Base-by-base conservation (phyloP, 2,888 invertebrate species). In the Escarpia spicata region DNA sequence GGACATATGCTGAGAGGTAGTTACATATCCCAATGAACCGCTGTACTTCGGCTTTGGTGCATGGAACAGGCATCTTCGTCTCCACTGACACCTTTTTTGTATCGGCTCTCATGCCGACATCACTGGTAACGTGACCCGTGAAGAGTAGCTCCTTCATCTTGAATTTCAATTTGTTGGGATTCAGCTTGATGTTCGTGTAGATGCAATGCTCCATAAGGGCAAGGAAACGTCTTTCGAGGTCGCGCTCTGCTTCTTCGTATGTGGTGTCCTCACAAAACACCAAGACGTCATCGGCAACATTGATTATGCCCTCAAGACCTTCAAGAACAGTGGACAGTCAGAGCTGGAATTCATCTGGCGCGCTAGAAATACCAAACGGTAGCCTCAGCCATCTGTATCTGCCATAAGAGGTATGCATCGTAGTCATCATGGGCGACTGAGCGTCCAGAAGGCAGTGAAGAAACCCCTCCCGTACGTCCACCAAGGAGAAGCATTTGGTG, bases 321-420 rank as follows among this genome's bases (percentile, higher is more conserved):
- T 91, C 91, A 91, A 91, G 8, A 31, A 44, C 43, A 75, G 92
- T 45, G 89, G 92, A 19, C 91, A 45, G 60, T 60, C 60, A 9
- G n/a, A 91, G 31, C 89, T 92, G 93, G 92, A 92, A 93, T 44
- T 93, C 93, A 31, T 93, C 93, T 91, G 92, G 92, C 19, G 93
- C 93, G 91, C 91, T 92, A 91, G 43, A 75, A 26, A 92, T 52
- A 2, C 93, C 93, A 92, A 92, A 93, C 19, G 90, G 75, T 58
- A 93, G 91, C n/a, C 92, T 52, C 26, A 60, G 58, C 93, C 92
- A 92, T n/a, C 92, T 43, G 92, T 92, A 92, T 26, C 92, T 4
- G 43, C 92, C 92, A 92, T 90, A 92, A 31, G 92, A 90, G 3
- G 92, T 92, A 89, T 92, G 92, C 92, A 92, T 92, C 15, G 92